Conservation (phyloP, 2,113 vertebrate genomes). For the Mesoclemmys tuberculata region DNA sequence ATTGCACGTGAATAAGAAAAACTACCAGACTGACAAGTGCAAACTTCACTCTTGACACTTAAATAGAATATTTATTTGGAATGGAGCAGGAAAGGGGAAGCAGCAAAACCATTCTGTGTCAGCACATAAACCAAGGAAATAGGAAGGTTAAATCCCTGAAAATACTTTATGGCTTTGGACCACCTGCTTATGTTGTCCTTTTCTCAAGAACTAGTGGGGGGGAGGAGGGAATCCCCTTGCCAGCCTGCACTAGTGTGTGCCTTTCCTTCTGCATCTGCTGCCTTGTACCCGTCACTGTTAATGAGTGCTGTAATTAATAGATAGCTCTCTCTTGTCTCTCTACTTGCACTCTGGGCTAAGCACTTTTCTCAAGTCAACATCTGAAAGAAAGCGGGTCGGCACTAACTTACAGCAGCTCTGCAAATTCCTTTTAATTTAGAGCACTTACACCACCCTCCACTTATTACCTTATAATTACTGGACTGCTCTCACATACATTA, state of each 20-base stretch:
- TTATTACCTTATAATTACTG: conserved; percentile 85
- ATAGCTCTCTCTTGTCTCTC: conserved; percentile 87
- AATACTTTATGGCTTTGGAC: conserved; percentile 46
- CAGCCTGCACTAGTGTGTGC: conserved; percentile 29
- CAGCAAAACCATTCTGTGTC: conserved; percentile 25
- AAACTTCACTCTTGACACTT: conserved; percentile 11
- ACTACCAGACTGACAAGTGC: background rate
- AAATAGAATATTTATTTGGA: conserved; percentile 4
- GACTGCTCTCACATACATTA: conserved; percentile 79
- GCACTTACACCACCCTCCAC: conserved; percentile 80
- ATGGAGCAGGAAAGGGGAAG: background rate
- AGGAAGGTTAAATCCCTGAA: conserved; percentile 53
- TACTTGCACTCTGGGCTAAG: conserved; percentile 80
- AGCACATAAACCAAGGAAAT: conserved; percentile 56
- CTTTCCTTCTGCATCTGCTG: conserved; percentile 73
- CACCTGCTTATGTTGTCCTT: conserved; percentile 62
- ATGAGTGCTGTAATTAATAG: conserved; percentile 95
- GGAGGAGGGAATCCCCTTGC: conserved; percentile 38
- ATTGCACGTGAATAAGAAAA: accelerated
- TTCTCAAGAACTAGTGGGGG: conserved; percentile 49
- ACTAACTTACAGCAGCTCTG: conserved; percentile 81
- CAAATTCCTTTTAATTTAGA: conserved; percentile 86
- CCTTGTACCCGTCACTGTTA: conserved; percentile 86
- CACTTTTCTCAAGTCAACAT: conserved; percentile 81
- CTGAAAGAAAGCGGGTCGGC: conserved; percentile 79